Conservation (phyloP, 2,888 invertebrate species). For the Heteropelma amictum region DNA sequence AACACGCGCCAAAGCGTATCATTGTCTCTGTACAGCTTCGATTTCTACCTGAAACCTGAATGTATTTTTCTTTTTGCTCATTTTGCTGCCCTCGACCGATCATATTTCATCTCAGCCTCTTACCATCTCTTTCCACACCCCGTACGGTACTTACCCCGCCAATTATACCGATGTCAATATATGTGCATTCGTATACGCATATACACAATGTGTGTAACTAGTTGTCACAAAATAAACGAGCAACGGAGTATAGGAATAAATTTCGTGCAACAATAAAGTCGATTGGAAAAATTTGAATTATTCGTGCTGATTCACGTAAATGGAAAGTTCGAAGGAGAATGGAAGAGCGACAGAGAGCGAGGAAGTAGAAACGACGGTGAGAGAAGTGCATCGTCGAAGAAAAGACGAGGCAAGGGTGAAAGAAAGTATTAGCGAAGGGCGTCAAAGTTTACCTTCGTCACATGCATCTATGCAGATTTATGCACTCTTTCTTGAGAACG, state of each 20-base stretch:
- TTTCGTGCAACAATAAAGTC: slow-evolving; percentile 51
- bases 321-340: slow-evolving; percentile 42
- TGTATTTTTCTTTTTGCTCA: slow-evolving; percentile 37
- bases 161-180: slow-evolving; percentile 18
- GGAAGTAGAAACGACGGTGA: slow-evolving; percentile 47
- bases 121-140: slow-evolving; percentile 32
- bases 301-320: slow-evolving; percentile 22
- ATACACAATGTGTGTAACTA: slow-evolving; percentile 6
- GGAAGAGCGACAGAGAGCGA: slow-evolving; percentile 26
- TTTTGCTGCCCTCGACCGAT: slow-evolving; percentile 17
- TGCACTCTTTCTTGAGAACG: slow-evolving; percentile 67
- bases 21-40: slow-evolving; percentile 16
- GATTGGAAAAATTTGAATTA: slow-evolving; percentile 54
- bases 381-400: slow-evolving; percentile 14
- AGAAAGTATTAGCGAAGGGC: slow-evolving; percentile 56
- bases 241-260: slow-evolving; percentile 52
- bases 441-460: slow-evolving; percentile 70
- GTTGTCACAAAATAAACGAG: slow-evolving; percentile 43
- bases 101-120: background rate
- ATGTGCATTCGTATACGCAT: background rate
- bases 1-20: slow-evolving; percentile 39
- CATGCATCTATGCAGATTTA: slow-evolving; percentile 75
- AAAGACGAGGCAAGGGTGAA: slow-evolving; percentile 25
- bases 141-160: slow-evolving; percentile 3
- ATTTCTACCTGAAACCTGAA: slow-evolving; percentile 33